Evolutionary conservation across 2,113 vertebrate genomes (phyloP).

Genomic region (Antechinus stuartii): DNA sequence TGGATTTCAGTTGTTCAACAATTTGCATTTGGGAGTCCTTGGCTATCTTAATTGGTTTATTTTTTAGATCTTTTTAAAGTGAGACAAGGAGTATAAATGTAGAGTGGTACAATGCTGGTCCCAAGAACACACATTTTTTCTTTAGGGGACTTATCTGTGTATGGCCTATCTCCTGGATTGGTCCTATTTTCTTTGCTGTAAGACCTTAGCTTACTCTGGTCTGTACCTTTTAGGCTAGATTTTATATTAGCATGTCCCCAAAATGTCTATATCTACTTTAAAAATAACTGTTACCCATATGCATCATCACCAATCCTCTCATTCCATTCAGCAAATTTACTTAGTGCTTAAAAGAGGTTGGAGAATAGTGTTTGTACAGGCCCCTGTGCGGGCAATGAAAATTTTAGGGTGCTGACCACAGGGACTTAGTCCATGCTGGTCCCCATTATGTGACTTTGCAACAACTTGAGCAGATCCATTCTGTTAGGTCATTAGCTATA

Average conservation of each 20-base stretch:
- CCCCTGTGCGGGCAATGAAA: neutral
- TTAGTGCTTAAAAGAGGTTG: neutral
- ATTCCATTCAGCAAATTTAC: neutral
- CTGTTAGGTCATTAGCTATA: neutral
- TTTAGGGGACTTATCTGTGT: neutral
- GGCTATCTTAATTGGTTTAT: neutral
- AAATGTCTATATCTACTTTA: neutral
- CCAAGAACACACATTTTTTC: neutral
- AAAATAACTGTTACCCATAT: neutral
- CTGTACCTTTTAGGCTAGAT: neutral
- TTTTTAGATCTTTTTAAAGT: neutral
- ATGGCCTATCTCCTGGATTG: neutral
- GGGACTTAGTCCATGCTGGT: neutral
- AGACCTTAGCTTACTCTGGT: neutral
- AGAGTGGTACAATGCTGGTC: neutral
- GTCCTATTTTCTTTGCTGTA: neutral
- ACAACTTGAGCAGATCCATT: neutral
- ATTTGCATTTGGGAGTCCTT: neutral
- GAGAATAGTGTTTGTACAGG: neutral
- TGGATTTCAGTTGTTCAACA: neutral
- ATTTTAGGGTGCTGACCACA: neutral
- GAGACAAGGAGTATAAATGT: neutral
- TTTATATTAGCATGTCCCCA: neutral
- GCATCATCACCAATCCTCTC: constrained; percentile 2
- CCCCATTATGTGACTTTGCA: neutral